Base-by-base conservation (phyloP, 2,797 vertebrate species). In the Pelochelys cantorii region DNA sequence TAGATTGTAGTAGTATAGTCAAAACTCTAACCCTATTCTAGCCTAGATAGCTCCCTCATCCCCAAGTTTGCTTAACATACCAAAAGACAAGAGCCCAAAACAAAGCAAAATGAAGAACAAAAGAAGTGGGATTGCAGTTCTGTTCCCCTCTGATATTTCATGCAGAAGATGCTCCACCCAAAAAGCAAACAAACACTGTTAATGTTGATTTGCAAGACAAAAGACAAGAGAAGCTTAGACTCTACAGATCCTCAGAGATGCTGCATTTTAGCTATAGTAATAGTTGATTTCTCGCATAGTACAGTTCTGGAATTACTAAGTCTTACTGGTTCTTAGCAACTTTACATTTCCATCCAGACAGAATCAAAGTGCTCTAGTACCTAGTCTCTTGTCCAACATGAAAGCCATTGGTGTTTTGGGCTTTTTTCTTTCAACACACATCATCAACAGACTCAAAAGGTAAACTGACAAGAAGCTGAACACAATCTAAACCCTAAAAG, bases 101-200 rank as follows among this genome's bases (percentile, higher is more conserved):
- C 23, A 78, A 84, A 0, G 2, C 0, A 0, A 1, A 9, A 0
- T 7, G 5, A 48, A 23, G 42, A 74, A 54, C 68, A 27, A 7
- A 1, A 1, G 1, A 80, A 78, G 8, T 1, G 1, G 0, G 1
- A 2, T 59, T 9, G 5, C 83, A 65, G 0, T 23, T 54, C 60
- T 54, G 48, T 18, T 42, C 12, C 0, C 10, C 0, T 84, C 13
- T 57, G 29, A 37, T 10, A 34, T 34, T 65, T 17, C 18, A 71
- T 23, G 20, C 68, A 71, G 18, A 71, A 22, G 20, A 37, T 71
- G 68, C n/a, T 9, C 34, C 34, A 37, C 23, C 7, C 62, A 29
- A 25, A 68, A 81, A 87, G 78, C 31, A 2, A 0, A 57, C 31
- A 2, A 0, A 57, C 1, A 52, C 86, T 5, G 92, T 42, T 17